phyloP scores from a whole-genome alignment of 1,140 invertebrate species.

The Neodiprion virginianus region DNA sequence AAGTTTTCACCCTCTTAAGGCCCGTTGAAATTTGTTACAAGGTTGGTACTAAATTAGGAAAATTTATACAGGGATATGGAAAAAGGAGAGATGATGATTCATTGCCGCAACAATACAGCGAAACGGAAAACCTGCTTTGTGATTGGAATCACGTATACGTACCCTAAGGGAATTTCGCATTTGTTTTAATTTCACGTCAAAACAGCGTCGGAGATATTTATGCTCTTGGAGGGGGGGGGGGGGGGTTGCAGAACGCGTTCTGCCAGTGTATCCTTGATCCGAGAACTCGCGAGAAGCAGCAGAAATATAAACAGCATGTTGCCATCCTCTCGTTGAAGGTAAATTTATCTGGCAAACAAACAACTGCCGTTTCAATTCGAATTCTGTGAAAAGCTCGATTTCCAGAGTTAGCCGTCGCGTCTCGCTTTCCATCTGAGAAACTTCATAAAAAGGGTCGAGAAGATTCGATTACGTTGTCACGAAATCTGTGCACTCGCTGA shows the following conservation, averaged over 20 bases:
- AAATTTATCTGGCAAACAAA: constrained; percentile 36
- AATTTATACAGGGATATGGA: neutral
- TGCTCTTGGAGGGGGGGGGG: neutral
- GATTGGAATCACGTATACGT: neutral
- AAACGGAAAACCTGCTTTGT: neutral
- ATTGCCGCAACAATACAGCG: neutral
- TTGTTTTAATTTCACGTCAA: constrained; percentile 11
- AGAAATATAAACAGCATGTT: constrained; percentile 16
- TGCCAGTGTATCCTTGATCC: neutral
- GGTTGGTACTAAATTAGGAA: neutral
- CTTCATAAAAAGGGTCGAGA: no score
- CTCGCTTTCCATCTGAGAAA: no score
- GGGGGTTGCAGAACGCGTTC: neutral
- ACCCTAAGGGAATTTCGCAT: constrained; percentile 3
- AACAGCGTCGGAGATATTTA: constrained; percentile 12
- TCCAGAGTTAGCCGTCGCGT: no score
- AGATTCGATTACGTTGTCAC: no score
- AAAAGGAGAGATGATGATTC: neutral
- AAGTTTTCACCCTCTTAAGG: no score
- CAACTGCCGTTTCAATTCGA: constrained; percentile 8
- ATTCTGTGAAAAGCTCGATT: no score
- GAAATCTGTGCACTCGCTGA: no score
- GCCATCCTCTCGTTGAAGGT: constrained; percentile 14
- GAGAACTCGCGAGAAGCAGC: neutral
- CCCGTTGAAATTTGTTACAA: no score